Base-by-base conservation (phyloP, 2,113 vertebrate genomes). In the Oncorhynchus clarkii region DNA sequence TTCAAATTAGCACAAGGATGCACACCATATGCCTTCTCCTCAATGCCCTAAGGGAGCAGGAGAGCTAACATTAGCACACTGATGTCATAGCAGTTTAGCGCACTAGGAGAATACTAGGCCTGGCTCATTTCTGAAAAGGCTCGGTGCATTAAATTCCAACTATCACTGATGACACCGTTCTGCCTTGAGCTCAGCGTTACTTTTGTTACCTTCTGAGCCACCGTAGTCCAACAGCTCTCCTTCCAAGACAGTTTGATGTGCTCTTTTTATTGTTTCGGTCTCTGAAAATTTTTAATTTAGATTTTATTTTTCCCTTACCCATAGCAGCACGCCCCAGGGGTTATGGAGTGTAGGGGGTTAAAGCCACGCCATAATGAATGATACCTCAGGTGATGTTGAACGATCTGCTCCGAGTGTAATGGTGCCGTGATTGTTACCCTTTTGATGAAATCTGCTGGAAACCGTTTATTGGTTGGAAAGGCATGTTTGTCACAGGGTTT, bases 11-110 rank as follows among this genome's bases (percentile, higher is more conserved):
- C 72, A 73, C 34, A 69, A 81, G 72, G 71, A 78, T 57, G 69
- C 73, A 76, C 82, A 78, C 72, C 65, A n/a, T 82, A 71, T 82
- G 79, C 65, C 84, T 84, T 79, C 4, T 79, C 75, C 67, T 76
- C 68, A 7, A 59, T 24, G 22, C 71, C 84, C 72, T 12, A 0
- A 72, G 78, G 79, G 77, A 89, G 73, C 80, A 60, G 20, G 74
- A 75, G 75, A 18, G 14, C 81, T 82, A 75, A 85, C 81, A 69
- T 84, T 80, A 80, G 81, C 71, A 70, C 67, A 60, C 76, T 84
- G 81, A 86, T 88, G 85, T 85, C 87, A 86, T 83, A 76, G 78
- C 85, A 85, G 86, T 89, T 84, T 73, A 88, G 88, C 84, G 82
- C 70, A 34, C 72, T 79, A 60, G 34, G 76, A 65, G 45, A 80